phyloP scores from a whole-genome alignment of 1,140 invertebrate species.

The Dufourea novaeangliae region DNA sequence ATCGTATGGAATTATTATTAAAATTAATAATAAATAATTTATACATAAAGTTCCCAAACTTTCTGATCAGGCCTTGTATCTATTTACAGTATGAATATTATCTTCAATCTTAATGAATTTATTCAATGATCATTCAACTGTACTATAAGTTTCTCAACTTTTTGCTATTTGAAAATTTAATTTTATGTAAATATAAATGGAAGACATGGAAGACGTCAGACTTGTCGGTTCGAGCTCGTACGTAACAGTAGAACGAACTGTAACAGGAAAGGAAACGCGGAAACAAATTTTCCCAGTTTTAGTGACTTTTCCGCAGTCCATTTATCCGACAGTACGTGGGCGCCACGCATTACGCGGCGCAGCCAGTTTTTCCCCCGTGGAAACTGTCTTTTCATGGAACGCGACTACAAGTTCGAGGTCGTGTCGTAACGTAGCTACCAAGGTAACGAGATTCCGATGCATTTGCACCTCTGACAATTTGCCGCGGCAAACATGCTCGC shows the following conservation, averaged over 20 bases:
- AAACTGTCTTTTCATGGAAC: neutral
- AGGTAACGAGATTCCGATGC: constrained; percentile 10
- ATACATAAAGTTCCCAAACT: too few species aligned
- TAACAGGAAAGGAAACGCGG: neutral
- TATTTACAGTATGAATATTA: too few species aligned
- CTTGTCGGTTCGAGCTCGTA: too few species aligned
- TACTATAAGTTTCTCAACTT: too few species aligned
- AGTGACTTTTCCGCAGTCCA: neutral
- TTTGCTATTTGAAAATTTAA: too few species aligned
- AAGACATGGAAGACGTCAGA: neutral
- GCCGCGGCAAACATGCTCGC: constrained; percentile 19
- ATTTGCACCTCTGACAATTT: constrained; percentile 34
- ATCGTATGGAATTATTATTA: too few species aligned
- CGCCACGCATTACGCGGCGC: neutral
- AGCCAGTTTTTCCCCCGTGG: neutral
- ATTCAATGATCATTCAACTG: too few species aligned
- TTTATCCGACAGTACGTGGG: neutral
- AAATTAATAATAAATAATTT: too few species aligned
- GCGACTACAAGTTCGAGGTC: neutral
- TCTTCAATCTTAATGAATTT: too few species aligned
- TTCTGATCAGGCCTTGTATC: too few species aligned
- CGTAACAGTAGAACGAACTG: too few species aligned
- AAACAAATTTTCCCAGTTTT: neutral
- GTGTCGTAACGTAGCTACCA: neutral
- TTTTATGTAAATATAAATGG: too few species aligned